Base-by-base conservation (phyloP, 2,797 vertebrate species). In the Schizothorax lantsangensis region DNA sequence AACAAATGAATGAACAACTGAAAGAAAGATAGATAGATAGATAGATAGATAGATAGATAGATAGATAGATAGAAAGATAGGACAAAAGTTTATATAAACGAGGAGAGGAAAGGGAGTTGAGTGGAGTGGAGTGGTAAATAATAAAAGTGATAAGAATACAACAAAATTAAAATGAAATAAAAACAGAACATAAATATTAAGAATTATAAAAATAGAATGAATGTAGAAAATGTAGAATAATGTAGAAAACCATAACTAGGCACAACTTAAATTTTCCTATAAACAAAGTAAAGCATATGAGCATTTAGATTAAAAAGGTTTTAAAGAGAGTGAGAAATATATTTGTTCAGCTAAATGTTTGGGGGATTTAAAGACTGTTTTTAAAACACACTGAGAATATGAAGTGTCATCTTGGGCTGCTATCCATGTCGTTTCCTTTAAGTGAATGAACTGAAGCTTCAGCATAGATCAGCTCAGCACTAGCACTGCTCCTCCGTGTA, bases 401-500 rank as follows among this genome's bases (percentile, higher is more conserved):
- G 81, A 86, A 81, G 88, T 89, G 86, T 69, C 87, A 88, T 88
- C 81, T 87, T 90, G 91, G 92, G 89, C 91, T 89, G 62, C 23
- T 72, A 23, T 93, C 91, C 91, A 93, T 88, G 88, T 85, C 84
- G 82, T 92, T 90, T 90, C 90, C 91, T 93, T 87, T 93, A 93
- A 93, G 92, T 93, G 90, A 93, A 93, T 91, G 19, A 66, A 84
- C 81, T 88, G 84, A 93, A 86, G 88, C 85, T 93, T 90, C 92
- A 90, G 88, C 90, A 87, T 7, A 85, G 90, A 88, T 79, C 85
- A 91, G 91, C 90, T 94, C 91, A 89, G 89, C 91, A 91, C 84
- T 83, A 81, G 90, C 89, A 91, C 73, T 88, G 91, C 89, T 88
- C 93, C 93, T 91, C 91, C 33, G 59, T 90, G 84, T 91, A 93